A percentile compares a stretch with the other conserved stretches of the same genome.
Evolutionary conservation across 2,888 invertebrate genomes (phyloP).

Genomic region (Plagodis pulveraria): DNA sequence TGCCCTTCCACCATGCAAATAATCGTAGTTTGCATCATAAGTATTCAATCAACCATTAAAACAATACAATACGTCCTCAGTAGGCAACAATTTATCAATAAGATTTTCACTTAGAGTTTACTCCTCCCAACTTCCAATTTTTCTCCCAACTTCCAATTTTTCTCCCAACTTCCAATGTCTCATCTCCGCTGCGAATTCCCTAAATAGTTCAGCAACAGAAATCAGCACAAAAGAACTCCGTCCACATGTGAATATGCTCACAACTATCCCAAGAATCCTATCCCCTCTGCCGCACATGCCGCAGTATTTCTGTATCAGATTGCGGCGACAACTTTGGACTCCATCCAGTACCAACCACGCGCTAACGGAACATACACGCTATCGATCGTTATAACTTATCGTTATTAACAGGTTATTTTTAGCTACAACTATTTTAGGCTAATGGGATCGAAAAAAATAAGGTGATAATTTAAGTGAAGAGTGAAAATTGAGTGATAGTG

Average conservation of each 20-base stretch:
- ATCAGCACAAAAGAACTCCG: constrained; percentile 42
- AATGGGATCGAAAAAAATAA: constrained; percentile 7
- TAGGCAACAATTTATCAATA: too few relatives aligned
- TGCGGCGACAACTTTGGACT: constrained; percentile 80
- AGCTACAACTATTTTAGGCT: constrained; percentile 26
- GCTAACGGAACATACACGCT: constrained; percentile 57
- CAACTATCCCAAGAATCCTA: constrained; percentile 64
- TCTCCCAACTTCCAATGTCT: neutral
- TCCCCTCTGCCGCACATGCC: constrained; percentile 69
- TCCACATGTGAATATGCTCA: constrained; percentile 45
- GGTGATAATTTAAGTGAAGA: constrained; percentile 6
- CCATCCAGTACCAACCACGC: constrained; percentile 72
- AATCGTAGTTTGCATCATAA: too few relatives aligned
- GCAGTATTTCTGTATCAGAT: constrained; percentile 77
- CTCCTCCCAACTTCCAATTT: neutral
- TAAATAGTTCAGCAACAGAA: constrained; percentile 33
- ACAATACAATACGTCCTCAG: too few relatives aligned
- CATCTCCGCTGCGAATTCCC: constrained; percentile 15
- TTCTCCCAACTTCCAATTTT: neutral
- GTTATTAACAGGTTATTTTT: constrained; percentile 13
- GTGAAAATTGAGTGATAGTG: constrained; percentile 5
- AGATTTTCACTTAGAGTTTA: neutral
- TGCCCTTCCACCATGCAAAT: too few relatives aligned
- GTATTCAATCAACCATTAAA: too few relatives aligned
- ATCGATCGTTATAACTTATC: constrained; percentile 44